Evolutionary conservation across 2,797 vertebrate species (phyloP), one percentile per base, ranked within the genome.

Genomic region (Glossophaga mutica): DNA sequence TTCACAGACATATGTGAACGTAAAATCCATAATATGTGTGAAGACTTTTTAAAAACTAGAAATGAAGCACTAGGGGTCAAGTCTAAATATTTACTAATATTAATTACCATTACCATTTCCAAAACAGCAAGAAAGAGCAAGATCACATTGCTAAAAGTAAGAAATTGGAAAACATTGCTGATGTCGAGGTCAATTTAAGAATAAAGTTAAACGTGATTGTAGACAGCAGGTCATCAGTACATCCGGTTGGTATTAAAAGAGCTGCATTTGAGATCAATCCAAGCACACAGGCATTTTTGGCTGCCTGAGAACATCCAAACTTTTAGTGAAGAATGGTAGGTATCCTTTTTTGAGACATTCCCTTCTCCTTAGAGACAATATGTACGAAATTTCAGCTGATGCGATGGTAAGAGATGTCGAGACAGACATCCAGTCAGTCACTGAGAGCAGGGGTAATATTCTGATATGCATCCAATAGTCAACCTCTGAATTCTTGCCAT

Each of bases 301-400:
- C 78, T 96, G 85, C 85, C n/a, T 68, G 11, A 59, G 79, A 94
- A 96, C 93, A 87, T 24, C 29, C 9, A 71, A 83, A 89, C 84
- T 48, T 67, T 84, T 90, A 62, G 65, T 62, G 14, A 92, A 94
- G 92, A 39, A 26, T 71, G 42, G n/a, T 62, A 34, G 79, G 29
- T 57, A 77, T n/a, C 67, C 71, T 46, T 50, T 37, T 44, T 26
- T 62, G 1, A 70, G 74, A 71, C 19, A 65, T 50, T 92, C 8
- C 76, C 55, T 88, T 42, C 7, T 59, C 8, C 2, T 52, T 90
- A 74, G 73, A 79, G 16, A 46, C 59, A 93, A 26, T 48, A 39
- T 32, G 26, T 55, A 65, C 86, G 84, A 44, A 55, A 85, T 86
- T 82, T 74, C 79, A 91, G 32, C 44, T 52, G 37, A 55, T 32